Evolutionary conservation across 2,113 vertebrate genomes (phyloP), one percentile per base, ranked within the genome.

Genomic region (Tyto alba): DNA sequence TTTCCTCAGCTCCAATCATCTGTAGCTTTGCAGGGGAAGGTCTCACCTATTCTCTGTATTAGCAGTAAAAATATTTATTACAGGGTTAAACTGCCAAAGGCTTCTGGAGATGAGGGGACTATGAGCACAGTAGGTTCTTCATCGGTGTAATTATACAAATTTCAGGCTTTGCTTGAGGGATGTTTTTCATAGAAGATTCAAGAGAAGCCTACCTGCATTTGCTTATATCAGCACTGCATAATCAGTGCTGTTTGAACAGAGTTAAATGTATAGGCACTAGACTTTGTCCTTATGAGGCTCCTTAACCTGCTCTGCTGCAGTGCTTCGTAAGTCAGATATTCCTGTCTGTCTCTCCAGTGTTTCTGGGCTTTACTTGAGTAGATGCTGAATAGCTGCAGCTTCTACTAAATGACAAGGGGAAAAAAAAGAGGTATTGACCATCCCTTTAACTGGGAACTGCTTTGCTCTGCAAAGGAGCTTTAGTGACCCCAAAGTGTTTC

Each of bases 71-170:
- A 68, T 5, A 76, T 88, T 94, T 90, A 85, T 95, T 97, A 79
- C 29, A 95, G 48, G 73, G 40, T 64, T 90, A 50, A 52, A 55
- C 50, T 78, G 30, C 14, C 59, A 68, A 63, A 93, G 25, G 53
- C 36, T 90, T 88, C 34, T 63, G 40, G n/a, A 29, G 47, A 40
- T 60, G 88, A 69, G 76, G 68, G 64, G 40, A 64, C 79, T 85
- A 6, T 62, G 53, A 92, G 64, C 3, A 3, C 40, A 45, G 36
- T 47, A 60, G 36, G 30, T 88, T 91, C 62, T 22, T 94, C 81
- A 36, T 30, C 47, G 38, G 23, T 88, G 48, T 89, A 95, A 94
- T 96, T 94, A 94, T 66, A 76, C 91, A 94, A 89, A 96, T 93
- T 48, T 50, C 32, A 79, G 34, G 41, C 48, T 89, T 92, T 94